Conservation (phyloP, 2,888 invertebrate genomes). For the Linnaemya vulpina region DNA sequence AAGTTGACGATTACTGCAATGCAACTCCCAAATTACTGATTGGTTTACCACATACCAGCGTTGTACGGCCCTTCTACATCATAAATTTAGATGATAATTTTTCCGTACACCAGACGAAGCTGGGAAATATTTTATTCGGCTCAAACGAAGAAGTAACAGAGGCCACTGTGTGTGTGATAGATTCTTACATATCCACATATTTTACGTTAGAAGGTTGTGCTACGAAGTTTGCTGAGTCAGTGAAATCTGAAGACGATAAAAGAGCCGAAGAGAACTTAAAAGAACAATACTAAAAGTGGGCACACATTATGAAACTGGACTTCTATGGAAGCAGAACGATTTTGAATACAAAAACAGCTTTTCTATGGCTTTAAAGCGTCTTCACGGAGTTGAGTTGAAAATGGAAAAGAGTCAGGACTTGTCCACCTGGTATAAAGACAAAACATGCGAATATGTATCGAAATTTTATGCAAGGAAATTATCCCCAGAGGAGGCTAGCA, state of each 20-base stretch:
- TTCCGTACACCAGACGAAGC: too few relatives aligned
- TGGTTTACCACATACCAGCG: not conserved
- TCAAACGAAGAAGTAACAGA: too few relatives aligned
- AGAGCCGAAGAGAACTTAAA: constrained; percentile 37
- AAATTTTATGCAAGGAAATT: too few relatives aligned
- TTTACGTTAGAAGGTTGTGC: constrained; percentile 48
- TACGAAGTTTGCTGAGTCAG: constrained; percentile 9
- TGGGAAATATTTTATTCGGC: too few relatives aligned
- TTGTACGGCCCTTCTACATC: not conserved
- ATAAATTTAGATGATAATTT: too few relatives aligned
- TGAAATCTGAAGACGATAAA: constrained; percentile 37
- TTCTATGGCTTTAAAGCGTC: too few relatives aligned
- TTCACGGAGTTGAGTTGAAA: constrained; percentile 31
- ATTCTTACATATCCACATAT: constrained; percentile 27
- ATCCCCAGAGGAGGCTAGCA: too few relatives aligned
- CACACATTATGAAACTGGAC: constrained; percentile 28
- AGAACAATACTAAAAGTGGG: constrained; percentile 26
- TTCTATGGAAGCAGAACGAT: constrained; percentile 21
- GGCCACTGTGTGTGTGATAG: too few relatives aligned
- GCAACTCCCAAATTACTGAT: constrained; percentile 2
- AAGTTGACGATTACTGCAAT: constrained; percentile 9
- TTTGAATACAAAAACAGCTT: constrained; percentile 39
- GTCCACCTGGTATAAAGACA: not conserved
- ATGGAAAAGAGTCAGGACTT: constrained; percentile 24
- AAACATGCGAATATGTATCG: constrained; percentile 18